These are phyloP conservation scores for Drosophila ohnishii DNA, from an alignment of 1,140 invertebrate species.

Conservation along the genomic window DNA sequence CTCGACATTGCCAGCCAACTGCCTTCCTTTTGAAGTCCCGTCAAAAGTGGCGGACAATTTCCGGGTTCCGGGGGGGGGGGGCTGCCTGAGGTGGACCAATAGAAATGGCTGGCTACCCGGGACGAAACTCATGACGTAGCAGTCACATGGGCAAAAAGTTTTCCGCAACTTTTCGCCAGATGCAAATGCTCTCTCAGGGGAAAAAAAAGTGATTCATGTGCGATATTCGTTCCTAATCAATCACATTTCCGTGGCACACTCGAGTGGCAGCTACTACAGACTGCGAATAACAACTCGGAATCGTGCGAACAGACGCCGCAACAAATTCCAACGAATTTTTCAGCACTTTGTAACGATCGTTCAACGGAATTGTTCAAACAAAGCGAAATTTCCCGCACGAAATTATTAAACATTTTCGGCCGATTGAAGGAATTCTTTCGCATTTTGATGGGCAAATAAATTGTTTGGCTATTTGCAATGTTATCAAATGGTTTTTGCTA, in stretches of 20 bases:
- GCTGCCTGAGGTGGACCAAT: neutral
- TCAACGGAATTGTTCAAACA: constrained; percentile 20
- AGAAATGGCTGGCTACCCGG: neutral
- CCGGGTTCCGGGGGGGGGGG: neutral
- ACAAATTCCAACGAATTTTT: constrained; percentile 32
- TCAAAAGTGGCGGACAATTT: constrained; percentile 44
- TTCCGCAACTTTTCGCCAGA: constrained; percentile 59
- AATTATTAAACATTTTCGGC: constrained; percentile 13
- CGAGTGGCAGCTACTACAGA: constrained; percentile 18
- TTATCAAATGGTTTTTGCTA: constrained; percentile 2
- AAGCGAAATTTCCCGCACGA: neutral
- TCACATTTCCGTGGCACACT: constrained; percentile 50
- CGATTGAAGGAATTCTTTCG: neutral
- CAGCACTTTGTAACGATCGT: constrained; percentile 22
- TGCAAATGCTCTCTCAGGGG: constrained; percentile 31
- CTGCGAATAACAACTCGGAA: constrained; percentile 17
- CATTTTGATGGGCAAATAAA: constrained; percentile 8
- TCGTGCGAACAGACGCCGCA: constrained; percentile 16
- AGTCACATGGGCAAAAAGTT: constrained; percentile 61
- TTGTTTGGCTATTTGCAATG: neutral
- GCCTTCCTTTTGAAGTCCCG: constrained; percentile 55
- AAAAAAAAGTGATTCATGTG: constrained; percentile 35
- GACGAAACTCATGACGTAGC: constrained; percentile 36
- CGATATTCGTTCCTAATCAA: constrained; percentile 53
- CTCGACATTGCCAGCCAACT: constrained; percentile 58